Evolutionary conservation across 2,888 invertebrate species (phyloP).

Genomic region (Phania funesta): DNA sequence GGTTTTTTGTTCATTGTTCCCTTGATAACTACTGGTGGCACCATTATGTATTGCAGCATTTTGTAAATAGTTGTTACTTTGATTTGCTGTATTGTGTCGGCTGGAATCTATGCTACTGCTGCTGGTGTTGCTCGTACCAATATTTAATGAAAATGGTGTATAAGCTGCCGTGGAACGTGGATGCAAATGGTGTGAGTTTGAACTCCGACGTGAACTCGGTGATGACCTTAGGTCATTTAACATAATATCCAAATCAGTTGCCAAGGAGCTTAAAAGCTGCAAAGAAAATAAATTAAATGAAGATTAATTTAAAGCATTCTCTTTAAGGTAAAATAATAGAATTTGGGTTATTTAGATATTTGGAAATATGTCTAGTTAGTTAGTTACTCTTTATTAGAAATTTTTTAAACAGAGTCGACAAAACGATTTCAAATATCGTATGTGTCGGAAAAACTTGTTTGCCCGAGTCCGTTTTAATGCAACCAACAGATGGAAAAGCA

Average conservation of each 20-base stretch:
- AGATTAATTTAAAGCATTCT: not conserved
- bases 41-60: conserved; percentile 68
- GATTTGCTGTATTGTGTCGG: conserved; percentile 67
- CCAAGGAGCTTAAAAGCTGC: conserved; percentile 90
- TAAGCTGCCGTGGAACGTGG: conserved; percentile 57
- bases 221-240: conserved; percentile 90
- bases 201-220: conserved; percentile 77
- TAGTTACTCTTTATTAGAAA: no score
- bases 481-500: no score
- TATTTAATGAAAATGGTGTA: conserved; percentile 61
- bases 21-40: conserved; percentile 68
- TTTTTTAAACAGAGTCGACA: no score
- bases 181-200: conserved; percentile 64
- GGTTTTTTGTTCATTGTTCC: conserved; percentile 49
- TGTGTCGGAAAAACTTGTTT: no score
- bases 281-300: conserved; percentile 74
- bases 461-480: no score
- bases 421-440: no score
- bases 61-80: conserved; percentile 68
- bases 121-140: conserved; percentile 51
- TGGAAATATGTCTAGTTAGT: no score
- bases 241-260: conserved; percentile 92
- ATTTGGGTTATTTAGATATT: no score
- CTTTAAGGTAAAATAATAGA: not conserved
- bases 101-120: not conserved